A percentile compares a stretch with the other conserved stretches of the same genome.
Conservation (phyloP, 2,113 vertebrate genomes). For the Cololabis saira region DNA sequence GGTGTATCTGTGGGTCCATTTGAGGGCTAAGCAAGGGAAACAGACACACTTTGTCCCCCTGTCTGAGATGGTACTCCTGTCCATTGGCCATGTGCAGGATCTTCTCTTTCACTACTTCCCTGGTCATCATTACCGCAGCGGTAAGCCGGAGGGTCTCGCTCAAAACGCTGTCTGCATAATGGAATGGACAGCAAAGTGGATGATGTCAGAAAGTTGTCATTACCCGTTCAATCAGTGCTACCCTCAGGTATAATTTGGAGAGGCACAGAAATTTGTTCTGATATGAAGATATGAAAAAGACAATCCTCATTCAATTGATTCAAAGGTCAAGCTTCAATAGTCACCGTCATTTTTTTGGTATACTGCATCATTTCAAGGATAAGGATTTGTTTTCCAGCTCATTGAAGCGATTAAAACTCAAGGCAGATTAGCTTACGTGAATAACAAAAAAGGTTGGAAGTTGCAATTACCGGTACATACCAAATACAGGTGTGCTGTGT, state of each 20-base stretch:
- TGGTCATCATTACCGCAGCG: conserved; percentile 87
- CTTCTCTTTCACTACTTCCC: conserved; percentile 84
- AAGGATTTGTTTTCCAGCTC: conserved; percentile 14
- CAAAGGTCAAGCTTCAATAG: conserved; percentile 22
- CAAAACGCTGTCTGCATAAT: conserved; percentile 84
- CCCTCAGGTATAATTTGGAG: conserved; percentile 23
- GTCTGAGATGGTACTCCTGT: conserved; percentile 81
- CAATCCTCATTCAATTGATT: conserved; percentile 28
- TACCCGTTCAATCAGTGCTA: conserved; percentile 18
- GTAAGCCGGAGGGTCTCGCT: conserved; percentile 88
- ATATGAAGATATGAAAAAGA: conserved; percentile 36
- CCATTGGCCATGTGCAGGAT: conserved; percentile 78
- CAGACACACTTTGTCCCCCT: conserved; percentile 86
- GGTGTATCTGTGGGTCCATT: conserved; percentile 87
- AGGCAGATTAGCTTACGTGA: conserved; percentile 15
- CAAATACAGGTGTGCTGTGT: conserved; percentile 76
- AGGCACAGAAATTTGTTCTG: conserved; percentile 24
- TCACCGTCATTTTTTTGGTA: neutral
- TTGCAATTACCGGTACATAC: conserved; percentile 64
- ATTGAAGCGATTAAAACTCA: neutral
- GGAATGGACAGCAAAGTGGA: conserved; percentile 40
- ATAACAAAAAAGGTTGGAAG: conserved; percentile 24
- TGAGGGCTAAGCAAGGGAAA: conserved; percentile 92
- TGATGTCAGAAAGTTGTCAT: conserved; percentile 45
- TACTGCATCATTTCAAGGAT: conserved; percentile 16